phyloP scores from a whole-genome alignment of 2,888 invertebrate genomes.

The Eremobia ochroleuca region DNA sequence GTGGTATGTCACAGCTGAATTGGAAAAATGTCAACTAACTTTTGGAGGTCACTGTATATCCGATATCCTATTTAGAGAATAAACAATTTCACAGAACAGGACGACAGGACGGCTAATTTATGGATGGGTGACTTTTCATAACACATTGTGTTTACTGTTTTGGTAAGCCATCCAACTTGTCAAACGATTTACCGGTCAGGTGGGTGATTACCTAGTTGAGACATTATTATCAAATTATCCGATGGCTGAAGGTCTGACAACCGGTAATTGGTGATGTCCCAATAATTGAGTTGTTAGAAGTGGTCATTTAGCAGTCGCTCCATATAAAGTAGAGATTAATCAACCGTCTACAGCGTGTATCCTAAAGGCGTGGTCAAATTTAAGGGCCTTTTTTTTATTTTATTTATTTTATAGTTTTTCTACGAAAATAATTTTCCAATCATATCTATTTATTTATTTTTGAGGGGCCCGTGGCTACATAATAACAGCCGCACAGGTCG shows the following conservation, averaged over 20 bases:
- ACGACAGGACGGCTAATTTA: not conserved
- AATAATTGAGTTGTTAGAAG: constrained; percentile 12
- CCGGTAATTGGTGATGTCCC: constrained; percentile 11
- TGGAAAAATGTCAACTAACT: too few relatives aligned
- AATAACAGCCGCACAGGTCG: too few relatives aligned
- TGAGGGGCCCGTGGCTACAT: too few relatives aligned
- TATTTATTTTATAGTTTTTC: too few relatives aligned
- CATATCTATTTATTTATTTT: too few relatives aligned
- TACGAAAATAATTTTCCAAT: too few relatives aligned
- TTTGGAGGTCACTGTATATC: too few relatives aligned
- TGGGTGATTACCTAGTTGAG: not conserved
- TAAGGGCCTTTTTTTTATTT: too few relatives aligned
- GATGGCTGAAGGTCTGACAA: not conserved
- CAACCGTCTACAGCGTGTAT: not conserved
- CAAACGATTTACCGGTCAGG: not conserved
- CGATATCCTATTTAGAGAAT: too few relatives aligned
- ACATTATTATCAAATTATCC: constrained; percentile 10
- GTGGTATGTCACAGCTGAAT: too few relatives aligned
- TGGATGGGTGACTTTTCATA: not conserved
- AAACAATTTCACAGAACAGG: not conserved
- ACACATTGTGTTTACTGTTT: not conserved
- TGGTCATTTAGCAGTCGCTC: not conserved
- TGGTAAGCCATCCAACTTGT: not conserved
- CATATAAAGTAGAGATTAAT: not conserved
- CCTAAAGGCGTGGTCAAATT: not conserved